These are phyloP conservation scores for Dolichopus griseipennis DNA, from an alignment of 2,888 invertebrate genomes.

Conservation along the genomic window DNA sequence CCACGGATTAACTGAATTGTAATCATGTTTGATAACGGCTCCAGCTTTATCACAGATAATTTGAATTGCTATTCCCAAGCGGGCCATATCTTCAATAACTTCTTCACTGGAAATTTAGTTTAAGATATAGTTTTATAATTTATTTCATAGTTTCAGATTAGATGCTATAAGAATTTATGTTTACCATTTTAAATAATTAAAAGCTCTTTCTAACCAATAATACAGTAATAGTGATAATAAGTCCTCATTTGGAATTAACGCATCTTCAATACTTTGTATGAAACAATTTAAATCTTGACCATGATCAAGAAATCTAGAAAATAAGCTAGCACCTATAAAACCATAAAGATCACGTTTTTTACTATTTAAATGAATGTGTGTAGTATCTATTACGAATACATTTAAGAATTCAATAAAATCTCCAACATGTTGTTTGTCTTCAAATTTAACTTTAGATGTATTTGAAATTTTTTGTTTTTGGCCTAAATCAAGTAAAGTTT, in stretches of 20 bases:
- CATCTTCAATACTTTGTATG: constrained; percentile 27
- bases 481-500: constrained; percentile 54
- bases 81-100: constrained; percentile 53
- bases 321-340: constrained; percentile 33
- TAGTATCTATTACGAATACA: constrained; percentile 32
- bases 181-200: constrained; percentile 40
- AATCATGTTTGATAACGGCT: constrained; percentile 53
- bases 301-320: constrained; percentile 33
- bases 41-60: constrained; percentile 56
- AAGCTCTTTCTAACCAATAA: constrained; percentile 60
- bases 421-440: constrained; percentile 46
- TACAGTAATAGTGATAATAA: constrained; percentile 61
- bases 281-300: constrained; percentile 42
- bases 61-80: constrained; percentile 56
- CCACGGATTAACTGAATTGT: constrained; percentile 67
- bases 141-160: constrained; percentile 8
- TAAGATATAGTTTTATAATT: not conserved
- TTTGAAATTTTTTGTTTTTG: constrained; percentile 27
- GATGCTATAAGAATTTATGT: not conserved
- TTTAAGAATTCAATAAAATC: constrained; percentile 49
- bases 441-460: constrained; percentile 50
- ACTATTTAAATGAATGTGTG: constrained; percentile 37
- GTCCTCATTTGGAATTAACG: constrained; percentile 47
- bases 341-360: constrained; percentile 34
- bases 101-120: constrained; percentile 32